Percentiles rank a stretch among this genome's conserved stretches.
phyloP scores from a whole-genome alignment of 2,888 invertebrate genomes.

The Nomada goodeniana region DNA sequence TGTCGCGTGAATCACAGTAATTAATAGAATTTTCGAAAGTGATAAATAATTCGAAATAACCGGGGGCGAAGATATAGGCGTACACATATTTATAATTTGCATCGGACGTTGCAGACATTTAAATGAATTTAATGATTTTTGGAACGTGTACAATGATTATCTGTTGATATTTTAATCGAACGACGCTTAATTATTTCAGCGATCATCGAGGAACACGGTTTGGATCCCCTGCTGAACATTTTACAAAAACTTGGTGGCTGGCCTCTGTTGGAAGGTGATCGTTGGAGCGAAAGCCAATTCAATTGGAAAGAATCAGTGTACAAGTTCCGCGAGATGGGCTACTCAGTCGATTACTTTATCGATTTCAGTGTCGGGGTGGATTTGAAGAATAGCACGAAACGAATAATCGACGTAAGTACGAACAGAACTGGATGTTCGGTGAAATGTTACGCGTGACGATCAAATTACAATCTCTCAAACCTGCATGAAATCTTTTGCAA shows the following conservation, averaged over 20 bases:
- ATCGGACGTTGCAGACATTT: too few species aligned
- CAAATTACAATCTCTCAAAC: background rate
- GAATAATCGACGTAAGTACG: slow-evolving; percentile 92
- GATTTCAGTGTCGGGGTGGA: slow-evolving; percentile 96
- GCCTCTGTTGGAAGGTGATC: slow-evolving; percentile 93
- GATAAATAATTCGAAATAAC: too few species aligned
- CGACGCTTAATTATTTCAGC: slow-evolving; percentile 85
- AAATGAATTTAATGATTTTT: too few species aligned
- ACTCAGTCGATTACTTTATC: slow-evolving; percentile 95
- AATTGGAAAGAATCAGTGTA: slow-evolving; percentile 94
- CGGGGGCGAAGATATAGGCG: too few species aligned
- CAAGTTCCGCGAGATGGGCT: slow-evolving; percentile 91
- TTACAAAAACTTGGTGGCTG: slow-evolving; percentile 94
- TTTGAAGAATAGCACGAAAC: slow-evolving; percentile 93
- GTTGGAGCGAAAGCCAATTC: slow-evolving; percentile 90
- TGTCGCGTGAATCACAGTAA: too few species aligned
- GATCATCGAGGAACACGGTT: slow-evolving; percentile 92
- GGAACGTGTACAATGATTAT: background rate
- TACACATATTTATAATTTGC: too few species aligned
- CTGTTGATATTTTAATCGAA: background rate
- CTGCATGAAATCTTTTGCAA: background rate
- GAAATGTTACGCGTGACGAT: background rate
- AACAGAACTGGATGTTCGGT: background rate
- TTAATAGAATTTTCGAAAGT: too few species aligned
- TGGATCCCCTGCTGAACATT: slow-evolving; percentile 90